These are phyloP conservation scores for Scolopax bukidnonensis DNA, from an alignment of 2,797 vertebrate species.

Conservation along the genomic window DNA sequence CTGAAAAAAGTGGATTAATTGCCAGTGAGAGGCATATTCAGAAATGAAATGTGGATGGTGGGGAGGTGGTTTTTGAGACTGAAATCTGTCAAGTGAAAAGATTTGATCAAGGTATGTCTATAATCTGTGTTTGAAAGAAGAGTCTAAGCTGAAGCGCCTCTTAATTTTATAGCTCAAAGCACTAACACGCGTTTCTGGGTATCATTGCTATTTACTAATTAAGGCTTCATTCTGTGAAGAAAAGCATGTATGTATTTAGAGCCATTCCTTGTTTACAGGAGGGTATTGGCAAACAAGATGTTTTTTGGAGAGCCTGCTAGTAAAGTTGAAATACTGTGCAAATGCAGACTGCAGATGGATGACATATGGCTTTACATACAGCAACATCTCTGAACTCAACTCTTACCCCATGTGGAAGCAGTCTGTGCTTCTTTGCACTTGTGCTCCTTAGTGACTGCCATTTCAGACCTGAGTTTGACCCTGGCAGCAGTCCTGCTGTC, in stretches of 20 bases:
- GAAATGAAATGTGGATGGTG: not conserved
- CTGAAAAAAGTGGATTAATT: not conserved
- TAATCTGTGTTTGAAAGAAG: not conserved
- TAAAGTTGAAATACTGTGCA: not conserved
- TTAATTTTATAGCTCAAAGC: not conserved
- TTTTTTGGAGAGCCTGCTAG: not conserved
- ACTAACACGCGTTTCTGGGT: not conserved
- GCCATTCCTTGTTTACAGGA: not conserved
- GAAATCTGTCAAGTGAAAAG: not conserved
- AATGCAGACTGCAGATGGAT: not conserved
- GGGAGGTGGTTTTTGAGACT: not conserved
- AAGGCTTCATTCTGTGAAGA: not conserved
- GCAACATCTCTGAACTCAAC: not conserved
- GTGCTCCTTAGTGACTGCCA: not conserved
- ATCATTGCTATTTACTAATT: not conserved
- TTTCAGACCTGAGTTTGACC: not conserved
- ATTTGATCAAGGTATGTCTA: not conserved
- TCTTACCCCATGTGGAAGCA: not conserved
- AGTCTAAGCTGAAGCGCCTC: not conserved
- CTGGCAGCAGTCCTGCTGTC: accelerated
- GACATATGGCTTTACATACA: not conserved
- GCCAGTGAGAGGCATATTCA: not conserved
- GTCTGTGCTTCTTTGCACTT: not conserved
- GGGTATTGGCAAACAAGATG: not conserved
- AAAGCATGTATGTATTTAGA: not conserved